Conservation (phyloP, 2,113 vertebrate species). For the Oreochromis tanganicae region DNA sequence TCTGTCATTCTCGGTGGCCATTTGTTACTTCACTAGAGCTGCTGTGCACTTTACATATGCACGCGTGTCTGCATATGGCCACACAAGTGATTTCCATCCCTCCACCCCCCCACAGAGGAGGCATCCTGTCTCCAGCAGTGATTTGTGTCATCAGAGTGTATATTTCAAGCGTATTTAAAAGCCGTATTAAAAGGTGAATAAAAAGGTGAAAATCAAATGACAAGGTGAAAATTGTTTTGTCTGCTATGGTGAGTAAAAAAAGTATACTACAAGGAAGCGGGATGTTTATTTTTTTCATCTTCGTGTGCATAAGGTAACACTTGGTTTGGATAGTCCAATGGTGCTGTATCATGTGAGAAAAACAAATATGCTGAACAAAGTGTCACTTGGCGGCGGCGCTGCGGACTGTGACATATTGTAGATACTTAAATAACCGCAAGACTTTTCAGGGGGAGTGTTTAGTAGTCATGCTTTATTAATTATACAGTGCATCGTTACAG, state of each 20-base stretch:
- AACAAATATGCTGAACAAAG: not conserved
- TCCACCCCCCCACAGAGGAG: not conserved
- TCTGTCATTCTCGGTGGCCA: slow-evolving; percentile 46
- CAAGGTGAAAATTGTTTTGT: slow-evolving; percentile 26
- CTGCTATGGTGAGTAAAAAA: not conserved
- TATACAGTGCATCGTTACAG: not conserved
- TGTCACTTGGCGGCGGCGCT: not conserved
- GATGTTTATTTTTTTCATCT: not conserved
- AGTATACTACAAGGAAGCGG: not conserved
- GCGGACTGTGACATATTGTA: not conserved
- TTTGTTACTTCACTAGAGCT: slow-evolving; percentile 26
- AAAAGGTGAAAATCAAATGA: slow-evolving; percentile 10
- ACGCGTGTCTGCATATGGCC: slow-evolving; percentile 16
- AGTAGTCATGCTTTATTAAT: not conserved
- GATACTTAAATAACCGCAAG: not conserved
- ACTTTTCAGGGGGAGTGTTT: not conserved
- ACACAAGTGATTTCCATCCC: slow-evolving; percentile 23
- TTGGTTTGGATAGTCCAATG: not conserved
- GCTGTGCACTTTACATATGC: slow-evolving; percentile 1
- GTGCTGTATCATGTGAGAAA: not conserved
- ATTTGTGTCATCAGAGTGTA: slow-evolving; percentile 22
- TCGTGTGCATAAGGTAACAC: not conserved
- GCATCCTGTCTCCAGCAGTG: not conserved
- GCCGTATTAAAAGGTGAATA: not conserved
- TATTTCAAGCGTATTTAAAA: not conserved